These are phyloP conservation scores for Herpailurus yagouaroundi DNA, from an alignment of 2,113 vertebrate genomes.

Conservation along the genomic window DNA sequence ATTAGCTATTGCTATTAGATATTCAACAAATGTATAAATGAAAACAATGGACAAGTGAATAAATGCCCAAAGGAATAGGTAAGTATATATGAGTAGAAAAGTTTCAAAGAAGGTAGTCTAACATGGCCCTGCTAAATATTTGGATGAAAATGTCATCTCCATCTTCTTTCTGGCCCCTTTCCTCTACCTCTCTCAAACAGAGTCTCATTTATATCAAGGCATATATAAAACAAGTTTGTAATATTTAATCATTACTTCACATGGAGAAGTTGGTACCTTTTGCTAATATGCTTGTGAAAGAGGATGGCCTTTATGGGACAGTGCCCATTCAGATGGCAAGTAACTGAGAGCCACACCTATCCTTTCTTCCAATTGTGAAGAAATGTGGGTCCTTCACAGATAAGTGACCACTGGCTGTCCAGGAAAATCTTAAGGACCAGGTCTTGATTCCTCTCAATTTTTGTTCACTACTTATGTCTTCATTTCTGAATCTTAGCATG, in stretches of 20 bases:
- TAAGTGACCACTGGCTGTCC: not conserved
- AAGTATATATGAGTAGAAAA: not conserved
- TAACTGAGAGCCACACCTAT: not conserved
- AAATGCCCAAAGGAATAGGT: not conserved
- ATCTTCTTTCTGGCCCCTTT: not conserved
- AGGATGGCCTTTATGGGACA: not conserved
- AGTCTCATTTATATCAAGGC: not conserved
- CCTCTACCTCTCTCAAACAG: too few species aligned
- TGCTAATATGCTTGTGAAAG: not conserved
- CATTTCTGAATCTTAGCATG: not conserved
- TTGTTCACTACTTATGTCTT: not conserved
- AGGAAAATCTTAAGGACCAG: not conserved
- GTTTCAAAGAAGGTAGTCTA: not conserved
- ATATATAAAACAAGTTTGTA: not conserved
- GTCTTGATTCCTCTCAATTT: not conserved
- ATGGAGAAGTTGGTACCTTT: not conserved
- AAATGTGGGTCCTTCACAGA: not conserved
- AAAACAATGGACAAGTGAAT: not conserved
- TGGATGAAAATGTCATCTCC: not conserved
- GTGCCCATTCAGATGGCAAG: not conserved
- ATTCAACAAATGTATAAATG: not conserved
- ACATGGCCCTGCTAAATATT: not conserved
- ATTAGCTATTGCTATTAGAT: not conserved
- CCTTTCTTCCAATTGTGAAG: not conserved
- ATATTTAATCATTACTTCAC: not conserved